A percentile compares a stretch with the other conserved stretches of the same genome.
These are phyloP conservation scores for Pionites leucogaster DNA, from an alignment of 2,113 vertebrate species.

Conservation along the genomic window DNA sequence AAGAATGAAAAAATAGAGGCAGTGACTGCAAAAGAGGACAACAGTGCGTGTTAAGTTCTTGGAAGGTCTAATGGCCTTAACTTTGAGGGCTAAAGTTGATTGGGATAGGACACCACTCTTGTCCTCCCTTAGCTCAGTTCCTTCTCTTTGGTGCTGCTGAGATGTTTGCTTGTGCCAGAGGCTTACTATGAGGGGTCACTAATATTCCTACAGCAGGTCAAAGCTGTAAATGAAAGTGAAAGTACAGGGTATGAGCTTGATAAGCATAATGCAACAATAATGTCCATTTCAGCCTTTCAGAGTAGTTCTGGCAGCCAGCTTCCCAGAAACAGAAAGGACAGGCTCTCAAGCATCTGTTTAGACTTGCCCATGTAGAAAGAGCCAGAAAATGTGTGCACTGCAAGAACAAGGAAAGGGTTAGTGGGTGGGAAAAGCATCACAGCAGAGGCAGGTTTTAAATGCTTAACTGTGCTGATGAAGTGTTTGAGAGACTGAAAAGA, in stretches of 20 bases:
- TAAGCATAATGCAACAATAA: constrained; percentile 15
- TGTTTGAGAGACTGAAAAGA: constrained; percentile 21
- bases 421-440: constrained; percentile 3
- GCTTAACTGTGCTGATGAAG: constrained; percentile 20
- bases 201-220: background rate
- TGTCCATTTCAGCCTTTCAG: constrained; percentile 3
- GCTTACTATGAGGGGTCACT: background rate
- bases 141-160: background rate
- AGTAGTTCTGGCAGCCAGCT: background rate
- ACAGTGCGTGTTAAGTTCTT: background rate
- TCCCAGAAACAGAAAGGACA: constrained; percentile 62
- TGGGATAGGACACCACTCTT: background rate
- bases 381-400: background rate
- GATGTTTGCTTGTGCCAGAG: background rate
- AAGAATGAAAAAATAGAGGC: background rate
- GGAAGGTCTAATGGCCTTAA: background rate
- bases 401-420: constrained; percentile 18
- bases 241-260: background rate
- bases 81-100: rapidly evolving
- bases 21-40: background rate
- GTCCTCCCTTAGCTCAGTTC: background rate
- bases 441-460: background rate
- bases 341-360: constrained; percentile 29
- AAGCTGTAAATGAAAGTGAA: background rate
- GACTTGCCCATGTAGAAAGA: constrained; percentile 44